Evolutionary conservation across 2,797 vertebrate genomes (phyloP), one percentile per base, ranked within the genome.

Genomic region (Chelon auratus): DNA sequence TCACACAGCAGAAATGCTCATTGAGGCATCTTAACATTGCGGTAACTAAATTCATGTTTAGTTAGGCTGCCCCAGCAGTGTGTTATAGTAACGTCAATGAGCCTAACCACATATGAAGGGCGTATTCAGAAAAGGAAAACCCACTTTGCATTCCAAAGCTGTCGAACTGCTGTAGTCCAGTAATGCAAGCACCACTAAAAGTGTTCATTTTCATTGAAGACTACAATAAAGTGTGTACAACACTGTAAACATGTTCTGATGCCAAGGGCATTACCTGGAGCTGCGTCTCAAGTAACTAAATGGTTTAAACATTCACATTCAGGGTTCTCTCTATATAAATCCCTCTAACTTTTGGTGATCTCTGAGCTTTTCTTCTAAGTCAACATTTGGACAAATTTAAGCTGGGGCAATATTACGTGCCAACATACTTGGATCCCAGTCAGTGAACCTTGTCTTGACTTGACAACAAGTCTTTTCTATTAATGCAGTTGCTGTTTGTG

Each of bases 191-290:
- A 37, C 26, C 30, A 33, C 3, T 33, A 72, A 76, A 53, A 39
- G 11, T 64, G 15, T 1, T 60, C 7, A 45, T 63, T 42, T 45
- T 43, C 17, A n/a, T 33, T 8, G 62, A 40, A 66, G 52, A 79
- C 75, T 63, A 77, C 47, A 54, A 57, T 20, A 59, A 71, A 77
- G 65, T 48, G 53, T 50, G 51, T 45, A 42, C 30, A 62, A 24
- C 39, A 59, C 37, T 83, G 26, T 62, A 63, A 81, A 84, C 63
- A 76, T 53, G 62, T 8, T 65, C 63, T 56, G 80, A 73, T 30
- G 74, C 18, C 3, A 64, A 68, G 64, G 33, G 40, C 8, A 20
- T 20, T 52, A 62, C 30, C 45, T 78, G 78, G 64, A 75, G 36
- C 36, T 13, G 0, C 12, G 4, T 26, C 24, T 3, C 24, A 26